Evolutionary conservation across 2,797 vertebrate genomes (phyloP).

Genomic region (Salmo trutta): DNA sequence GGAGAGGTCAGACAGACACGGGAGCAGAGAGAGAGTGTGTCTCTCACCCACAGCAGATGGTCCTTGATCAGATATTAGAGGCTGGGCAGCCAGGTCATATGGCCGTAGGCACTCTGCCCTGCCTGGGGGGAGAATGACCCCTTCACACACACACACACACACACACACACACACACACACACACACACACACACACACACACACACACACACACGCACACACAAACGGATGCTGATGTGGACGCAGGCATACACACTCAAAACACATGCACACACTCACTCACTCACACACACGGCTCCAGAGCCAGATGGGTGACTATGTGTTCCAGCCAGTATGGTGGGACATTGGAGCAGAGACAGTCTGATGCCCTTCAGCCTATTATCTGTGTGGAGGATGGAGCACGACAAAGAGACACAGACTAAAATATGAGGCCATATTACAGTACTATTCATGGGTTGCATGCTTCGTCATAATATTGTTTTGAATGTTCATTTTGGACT

Average conservation of each 20-base stretch:
- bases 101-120: slow-evolving; percentile 57
- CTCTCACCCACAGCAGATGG: slow-evolving; percentile 78
- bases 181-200: neutral
- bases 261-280: neutral
- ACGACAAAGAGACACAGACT: no score
- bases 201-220: neutral
- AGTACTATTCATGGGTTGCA: no score
- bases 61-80: slow-evolving; percentile 79
- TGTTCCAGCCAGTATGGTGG: slow-evolving; percentile 29
- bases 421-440: no score
- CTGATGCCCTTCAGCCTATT: slow-evolving; percentile 21
- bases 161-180: no score
- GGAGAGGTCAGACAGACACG: slow-evolving; percentile 63
- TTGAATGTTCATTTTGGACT: no score
- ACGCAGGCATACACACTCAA: no score
- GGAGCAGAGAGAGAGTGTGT: slow-evolving; percentile 55
- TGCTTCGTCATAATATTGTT: no score
- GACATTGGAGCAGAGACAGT: slow-evolving; percentile 49
- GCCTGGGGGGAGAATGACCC: slow-evolving; percentile 44
- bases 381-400: neutral
- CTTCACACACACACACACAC: neutral
- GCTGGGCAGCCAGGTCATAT: slow-evolving; percentile 57
- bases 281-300: neutral
- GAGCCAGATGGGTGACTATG: no score
- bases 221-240: no score